These are phyloP conservation scores for Pachyuromys duprasi DNA, from an alignment of 2,797 vertebrate species.

Conservation along the genomic window DNA sequence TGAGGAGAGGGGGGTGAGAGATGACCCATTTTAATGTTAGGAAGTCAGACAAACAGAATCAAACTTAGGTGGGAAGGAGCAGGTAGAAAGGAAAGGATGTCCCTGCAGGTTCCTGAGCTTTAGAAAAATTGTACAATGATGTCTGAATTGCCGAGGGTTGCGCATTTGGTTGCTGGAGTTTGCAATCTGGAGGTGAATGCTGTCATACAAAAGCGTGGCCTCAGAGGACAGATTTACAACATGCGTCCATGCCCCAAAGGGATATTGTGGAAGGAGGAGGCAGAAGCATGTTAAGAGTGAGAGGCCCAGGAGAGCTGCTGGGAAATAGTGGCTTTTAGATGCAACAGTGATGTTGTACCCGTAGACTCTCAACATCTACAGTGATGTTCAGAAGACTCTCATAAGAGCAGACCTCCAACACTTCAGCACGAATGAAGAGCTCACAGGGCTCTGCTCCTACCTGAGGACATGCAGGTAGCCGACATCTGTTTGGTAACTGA, in stretches of 20 bases:
- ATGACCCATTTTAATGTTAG: not conserved
- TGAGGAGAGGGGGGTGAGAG: not conserved
- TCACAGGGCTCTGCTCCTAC: not conserved
- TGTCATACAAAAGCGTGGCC: not conserved
- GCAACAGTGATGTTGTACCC: not conserved
- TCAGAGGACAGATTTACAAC: not conserved
- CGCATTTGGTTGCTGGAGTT: not conserved
- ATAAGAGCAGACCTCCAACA: not conserved
- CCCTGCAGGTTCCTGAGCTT: not conserved
- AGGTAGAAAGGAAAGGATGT: not conserved
- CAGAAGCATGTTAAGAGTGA: not conserved
- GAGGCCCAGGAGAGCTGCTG: not conserved
- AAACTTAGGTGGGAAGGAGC: not conserved
- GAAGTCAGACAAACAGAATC: not conserved
- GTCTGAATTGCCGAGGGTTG: not conserved
- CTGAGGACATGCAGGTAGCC: not conserved
- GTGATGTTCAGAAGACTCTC: not conserved
- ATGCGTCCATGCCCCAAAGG: not conserved
- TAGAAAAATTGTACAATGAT: not conserved
- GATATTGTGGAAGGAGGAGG: not conserved
- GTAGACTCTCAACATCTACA: not conserved
- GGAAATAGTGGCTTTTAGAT: not conserved
- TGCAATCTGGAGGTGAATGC: not conserved
- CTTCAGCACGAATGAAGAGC: not conserved
- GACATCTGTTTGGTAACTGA: not conserved